Evolutionary conservation across 1,140 invertebrate species (phyloP).

Genomic region (Trichonephila clavipes): DNA sequence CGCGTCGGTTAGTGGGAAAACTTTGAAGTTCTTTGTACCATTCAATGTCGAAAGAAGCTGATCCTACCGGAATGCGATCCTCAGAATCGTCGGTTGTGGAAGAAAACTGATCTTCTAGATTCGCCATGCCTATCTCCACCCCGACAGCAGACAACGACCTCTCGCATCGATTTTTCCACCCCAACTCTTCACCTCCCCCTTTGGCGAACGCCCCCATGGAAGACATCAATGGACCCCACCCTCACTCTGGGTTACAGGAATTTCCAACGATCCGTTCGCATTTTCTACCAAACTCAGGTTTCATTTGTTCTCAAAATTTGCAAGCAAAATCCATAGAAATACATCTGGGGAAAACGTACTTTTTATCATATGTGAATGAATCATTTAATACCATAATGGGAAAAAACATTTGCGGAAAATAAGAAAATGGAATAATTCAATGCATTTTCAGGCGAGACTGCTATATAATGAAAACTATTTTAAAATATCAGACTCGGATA

Average conservation of each 20-base stretch:
- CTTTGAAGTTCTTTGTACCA: constrained; percentile 69
- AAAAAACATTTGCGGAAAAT: too few relatives aligned
- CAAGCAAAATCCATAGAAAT: too few relatives aligned
- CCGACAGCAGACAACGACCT: constrained; percentile 51
- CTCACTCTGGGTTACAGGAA: constrained; percentile 14
- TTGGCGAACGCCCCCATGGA: constrained; percentile 69
- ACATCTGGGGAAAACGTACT: too few relatives aligned
- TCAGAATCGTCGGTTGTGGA: neutral
- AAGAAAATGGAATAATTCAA: too few relatives aligned
- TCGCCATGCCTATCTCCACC: constrained; percentile 62
- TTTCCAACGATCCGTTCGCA: neutral
- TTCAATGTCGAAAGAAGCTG: constrained; percentile 52
- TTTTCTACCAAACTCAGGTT: neutral
- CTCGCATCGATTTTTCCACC: constrained; percentile 65
- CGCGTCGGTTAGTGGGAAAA: constrained; percentile 41
- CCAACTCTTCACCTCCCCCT: neutral
- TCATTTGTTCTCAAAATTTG: neutral
- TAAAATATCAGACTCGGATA: too few relatives aligned
- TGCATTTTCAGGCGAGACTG: too few relatives aligned
- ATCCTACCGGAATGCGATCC: constrained; percentile 33
- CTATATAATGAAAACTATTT: too few relatives aligned
- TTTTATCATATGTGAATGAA: too few relatives aligned
- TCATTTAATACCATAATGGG: too few relatives aligned
- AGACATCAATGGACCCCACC: constrained; percentile 58
- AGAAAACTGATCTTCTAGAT: constrained; percentile 25